Percentiles rank a stretch among this genome's conserved stretches.
Evolutionary conservation across 2,888 invertebrate species (phyloP).

Genomic region (Mythimna pallens): DNA sequence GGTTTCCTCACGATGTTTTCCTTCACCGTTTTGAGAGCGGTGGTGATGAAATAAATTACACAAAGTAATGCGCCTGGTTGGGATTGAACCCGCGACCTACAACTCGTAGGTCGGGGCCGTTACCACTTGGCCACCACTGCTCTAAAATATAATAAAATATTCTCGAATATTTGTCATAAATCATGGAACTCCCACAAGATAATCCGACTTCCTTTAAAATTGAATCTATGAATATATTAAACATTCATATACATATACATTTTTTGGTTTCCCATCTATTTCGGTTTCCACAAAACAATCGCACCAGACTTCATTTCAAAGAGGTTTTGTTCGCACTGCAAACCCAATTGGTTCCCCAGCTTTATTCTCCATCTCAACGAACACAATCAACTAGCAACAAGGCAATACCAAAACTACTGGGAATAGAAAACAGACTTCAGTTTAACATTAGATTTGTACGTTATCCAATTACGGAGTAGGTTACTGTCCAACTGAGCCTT

Average conservation of each 20-base stretch:
- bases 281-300: constrained; percentile 16
- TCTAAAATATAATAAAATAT: too few relatives aligned
- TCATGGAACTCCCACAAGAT: too few relatives aligned
- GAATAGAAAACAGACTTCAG: constrained; percentile 47
- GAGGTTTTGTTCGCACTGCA: constrained; percentile 28
- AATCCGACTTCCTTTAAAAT: background rate
- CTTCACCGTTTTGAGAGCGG: too few relatives aligned
- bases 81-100: too few relatives aligned
- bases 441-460: constrained; percentile 33
- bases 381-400: constrained; percentile 46
- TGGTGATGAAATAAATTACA: too few relatives aligned
- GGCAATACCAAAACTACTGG: constrained; percentile 32
- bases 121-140: too few relatives aligned
- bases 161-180: too few relatives aligned
- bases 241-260: background rate
- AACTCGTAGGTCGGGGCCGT: too few relatives aligned
- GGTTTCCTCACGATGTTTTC: too few relatives aligned
- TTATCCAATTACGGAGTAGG: constrained; percentile 49
- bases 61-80: too few relatives aligned
- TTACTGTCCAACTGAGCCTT: constrained; percentile 24
- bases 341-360: constrained; percentile 37
- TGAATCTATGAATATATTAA: too few relatives aligned
- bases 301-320: constrained; percentile 19
- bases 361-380: constrained; percentile 44
- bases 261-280: constrained; percentile 2